These are phyloP conservation scores for Oncorhynchus gorbuscha DNA, from an alignment of 2,113 vertebrate genomes.

Conservation along the genomic window DNA sequence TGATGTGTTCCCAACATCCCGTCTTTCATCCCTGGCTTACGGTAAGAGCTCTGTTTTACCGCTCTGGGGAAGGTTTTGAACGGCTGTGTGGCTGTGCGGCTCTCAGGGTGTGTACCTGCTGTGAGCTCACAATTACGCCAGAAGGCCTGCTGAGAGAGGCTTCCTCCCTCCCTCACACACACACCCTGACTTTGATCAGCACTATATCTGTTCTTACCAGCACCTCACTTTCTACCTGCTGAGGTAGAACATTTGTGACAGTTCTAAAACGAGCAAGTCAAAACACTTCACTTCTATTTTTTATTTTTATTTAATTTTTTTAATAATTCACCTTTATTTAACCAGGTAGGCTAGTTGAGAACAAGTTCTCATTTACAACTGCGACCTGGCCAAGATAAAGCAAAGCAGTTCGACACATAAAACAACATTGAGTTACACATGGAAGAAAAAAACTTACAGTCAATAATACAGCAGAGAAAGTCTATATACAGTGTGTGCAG, in stretches of 20 bases:
- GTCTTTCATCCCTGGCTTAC: constrained; percentile 11
- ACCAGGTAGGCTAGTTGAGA: too few relatives aligned
- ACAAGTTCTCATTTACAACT: too few relatives aligned
- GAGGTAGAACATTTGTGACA: constrained; percentile 36
- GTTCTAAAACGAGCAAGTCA: constrained; percentile 20
- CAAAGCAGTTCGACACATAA: too few relatives aligned
- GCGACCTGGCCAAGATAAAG: too few relatives aligned
- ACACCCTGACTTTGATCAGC: constrained; percentile 10
- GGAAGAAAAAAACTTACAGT: too few relatives aligned
- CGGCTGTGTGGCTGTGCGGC: constrained; percentile 14
- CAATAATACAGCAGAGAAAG: too few relatives aligned
- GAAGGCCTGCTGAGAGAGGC: constrained; percentile 41
- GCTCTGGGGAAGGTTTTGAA: constrained; percentile 37
- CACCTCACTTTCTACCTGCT: constrained; percentile 7
- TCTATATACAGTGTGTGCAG: too few relatives aligned
- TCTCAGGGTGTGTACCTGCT: constrained; percentile 31
- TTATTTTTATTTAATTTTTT: too few relatives aligned
- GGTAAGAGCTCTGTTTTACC: constrained; percentile 42
- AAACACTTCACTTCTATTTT: background rate
- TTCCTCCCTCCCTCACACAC: background rate
- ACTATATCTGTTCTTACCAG: constrained; percentile 34
- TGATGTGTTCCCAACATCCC: constrained; percentile 18
- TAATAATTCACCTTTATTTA: too few relatives aligned
- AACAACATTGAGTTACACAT: too few relatives aligned
- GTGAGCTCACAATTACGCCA: constrained; percentile 37